phyloP scores from a whole-genome alignment of 2,888 invertebrate species.

The Spisula solida region DNA sequence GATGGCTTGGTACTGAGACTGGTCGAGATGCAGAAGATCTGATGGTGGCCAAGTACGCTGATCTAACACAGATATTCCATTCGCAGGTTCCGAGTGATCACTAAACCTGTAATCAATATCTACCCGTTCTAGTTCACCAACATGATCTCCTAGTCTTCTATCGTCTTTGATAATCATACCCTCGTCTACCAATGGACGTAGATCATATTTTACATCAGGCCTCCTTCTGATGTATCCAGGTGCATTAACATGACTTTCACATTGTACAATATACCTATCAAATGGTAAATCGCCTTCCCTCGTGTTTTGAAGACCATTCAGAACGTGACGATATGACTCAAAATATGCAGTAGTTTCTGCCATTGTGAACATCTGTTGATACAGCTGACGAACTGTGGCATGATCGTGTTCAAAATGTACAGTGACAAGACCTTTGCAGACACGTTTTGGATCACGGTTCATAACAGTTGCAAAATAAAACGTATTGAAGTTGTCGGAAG shows the following conservation, averaged over 20 bases:
- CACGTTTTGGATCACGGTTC: constrained; percentile 75
- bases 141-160: constrained; percentile 50
- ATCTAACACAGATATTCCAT: constrained; percentile 47
- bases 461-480: constrained; percentile 91
- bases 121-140: constrained; percentile 49
- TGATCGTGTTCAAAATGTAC: constrained; percentile 75
- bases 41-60: constrained; percentile 67
- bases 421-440: constrained; percentile 78
- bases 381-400: constrained; percentile 49
- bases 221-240: constrained; percentile 74
- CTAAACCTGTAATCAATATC: constrained; percentile 50
- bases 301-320: constrained; percentile 91
- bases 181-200: constrained; percentile 76
- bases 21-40: constrained; percentile 81
- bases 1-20: constrained; percentile 83
- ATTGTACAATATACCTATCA: constrained; percentile 76
- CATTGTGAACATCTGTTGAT: constrained; percentile 88
- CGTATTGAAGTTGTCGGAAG: constrained; percentile 91
- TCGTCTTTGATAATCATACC: constrained; percentile 63
- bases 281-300: constrained; percentile 82
- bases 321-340: constrained; percentile 93
- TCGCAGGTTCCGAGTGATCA: constrained; percentile 55
- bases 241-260: constrained; percentile 69
- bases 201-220: constrained; percentile 60
- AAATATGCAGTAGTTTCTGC: constrained; percentile 94